phyloP scores from a whole-genome alignment of 2,113 vertebrate species.

The Percopsis transmontana region DNA sequence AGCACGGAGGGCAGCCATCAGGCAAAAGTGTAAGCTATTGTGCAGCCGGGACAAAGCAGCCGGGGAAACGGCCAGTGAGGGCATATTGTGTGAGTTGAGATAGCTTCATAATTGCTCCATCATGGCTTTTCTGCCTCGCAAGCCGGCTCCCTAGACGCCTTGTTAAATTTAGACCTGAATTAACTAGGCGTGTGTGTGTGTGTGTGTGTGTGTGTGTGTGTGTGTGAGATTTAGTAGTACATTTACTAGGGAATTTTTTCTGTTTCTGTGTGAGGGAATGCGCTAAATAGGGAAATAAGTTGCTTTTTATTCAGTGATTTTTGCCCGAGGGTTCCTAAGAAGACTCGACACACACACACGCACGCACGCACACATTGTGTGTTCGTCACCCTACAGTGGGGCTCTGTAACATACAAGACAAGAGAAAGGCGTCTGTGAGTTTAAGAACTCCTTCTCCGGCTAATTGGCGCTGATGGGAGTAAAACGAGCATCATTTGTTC shows the following conservation, averaged over 20 bases:
- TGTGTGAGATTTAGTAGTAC: neutral
- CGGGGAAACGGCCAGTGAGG: too few relatives aligned
- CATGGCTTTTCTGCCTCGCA: conserved; percentile 52
- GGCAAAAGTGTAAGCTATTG: too few relatives aligned
- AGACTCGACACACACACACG: neutral
- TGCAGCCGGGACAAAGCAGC: too few relatives aligned
- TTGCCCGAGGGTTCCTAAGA: neutral
- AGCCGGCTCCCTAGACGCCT: conserved; percentile 60
- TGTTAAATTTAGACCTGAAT: conserved; percentile 69
- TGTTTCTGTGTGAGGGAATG: neutral
- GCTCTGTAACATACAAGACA: too few relatives aligned
- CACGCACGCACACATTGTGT: neutral
- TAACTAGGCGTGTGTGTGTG: conserved; percentile 27
- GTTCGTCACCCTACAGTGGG: too few relatives aligned
- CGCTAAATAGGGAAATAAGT: neutral
- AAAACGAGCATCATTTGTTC: too few relatives aligned
- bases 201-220: conserved; percentile 1
- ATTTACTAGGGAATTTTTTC: neutral
- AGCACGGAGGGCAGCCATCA: too few relatives aligned
- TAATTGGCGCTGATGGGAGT: too few relatives aligned
- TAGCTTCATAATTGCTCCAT: conserved; percentile 51
- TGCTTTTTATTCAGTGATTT: neutral
- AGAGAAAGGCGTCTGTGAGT: too few relatives aligned
- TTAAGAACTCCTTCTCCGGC: too few relatives aligned
- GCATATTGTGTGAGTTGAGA: conserved; percentile 36